phyloP scores from a whole-genome alignment of 92 coral and sea anemone species.

The Heliopora coerulea region DNA sequence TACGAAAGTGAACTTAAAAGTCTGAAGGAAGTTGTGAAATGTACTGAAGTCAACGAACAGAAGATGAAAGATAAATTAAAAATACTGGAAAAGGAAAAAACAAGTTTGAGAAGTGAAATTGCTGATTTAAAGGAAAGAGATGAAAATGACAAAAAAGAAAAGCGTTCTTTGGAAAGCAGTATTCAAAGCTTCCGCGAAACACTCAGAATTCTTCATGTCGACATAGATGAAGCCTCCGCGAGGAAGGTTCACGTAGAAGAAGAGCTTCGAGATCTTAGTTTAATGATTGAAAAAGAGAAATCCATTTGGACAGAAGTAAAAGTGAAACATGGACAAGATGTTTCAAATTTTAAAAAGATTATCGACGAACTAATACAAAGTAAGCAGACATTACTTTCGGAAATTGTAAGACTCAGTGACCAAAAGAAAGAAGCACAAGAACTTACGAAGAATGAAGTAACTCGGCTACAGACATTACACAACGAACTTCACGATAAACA shows the following conservation, averaged over 20 bases:
- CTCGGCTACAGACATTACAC: background rate
- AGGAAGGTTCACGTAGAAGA: constrained; percentile 1
- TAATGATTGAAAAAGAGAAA: background rate
- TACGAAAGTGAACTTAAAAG: background rate
- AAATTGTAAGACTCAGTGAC: constrained; percentile 32
- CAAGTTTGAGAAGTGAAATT: background rate
- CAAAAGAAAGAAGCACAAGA: constrained; percentile 25
- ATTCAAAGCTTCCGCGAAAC: constrained; percentile 3
- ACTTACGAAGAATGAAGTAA: background rate
- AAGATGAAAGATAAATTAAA: background rate
- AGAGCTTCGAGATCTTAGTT: constrained; percentile 4
- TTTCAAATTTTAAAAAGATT: constrained; percentile 17
- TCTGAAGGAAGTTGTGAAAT: background rate
- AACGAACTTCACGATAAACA: constrained; percentile 1
- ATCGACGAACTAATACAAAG: constrained; percentile 21
- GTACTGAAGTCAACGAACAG: background rate
- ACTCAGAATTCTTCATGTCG: background rate
- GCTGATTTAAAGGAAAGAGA: background rate
- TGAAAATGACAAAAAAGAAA: background rate
- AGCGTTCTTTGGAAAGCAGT: background rate
- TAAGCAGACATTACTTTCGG: constrained; percentile 19
- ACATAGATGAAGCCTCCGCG: constrained; percentile 9
- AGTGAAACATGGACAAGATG: constrained; percentile 1
- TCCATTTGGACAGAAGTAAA: background rate
- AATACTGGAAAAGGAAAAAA: background rate